Evolutionary conservation across 2,113 vertebrate genomes (phyloP).

Genomic region (Cheilinus undulatus): DNA sequence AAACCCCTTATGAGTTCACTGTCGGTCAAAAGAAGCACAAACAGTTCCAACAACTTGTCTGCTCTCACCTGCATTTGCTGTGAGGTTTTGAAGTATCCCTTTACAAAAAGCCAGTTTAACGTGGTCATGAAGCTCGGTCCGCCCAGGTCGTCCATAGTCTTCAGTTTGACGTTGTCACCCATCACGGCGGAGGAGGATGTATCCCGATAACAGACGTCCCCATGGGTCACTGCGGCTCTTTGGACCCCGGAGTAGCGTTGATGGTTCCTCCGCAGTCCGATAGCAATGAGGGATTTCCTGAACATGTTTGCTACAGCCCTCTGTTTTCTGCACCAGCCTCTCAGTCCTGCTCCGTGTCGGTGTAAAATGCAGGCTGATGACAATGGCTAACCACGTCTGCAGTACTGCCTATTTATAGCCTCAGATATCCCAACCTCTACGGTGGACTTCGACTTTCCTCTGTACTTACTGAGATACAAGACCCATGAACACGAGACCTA

Average conservation of each 20-base stretch:
- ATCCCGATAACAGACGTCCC: not conserved
- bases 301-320: conserved; percentile 53
- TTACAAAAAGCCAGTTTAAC: conserved; percentile 81
- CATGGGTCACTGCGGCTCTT: not conserved
- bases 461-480: not conserved
- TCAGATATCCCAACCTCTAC: not conserved
- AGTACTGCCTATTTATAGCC: not conserved
- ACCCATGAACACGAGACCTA: not conserved
- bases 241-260: not conserved
- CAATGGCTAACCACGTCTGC: not conserved
- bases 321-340: not conserved
- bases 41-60: not conserved
- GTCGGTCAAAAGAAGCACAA: not conserved
- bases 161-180: conserved; percentile 42
- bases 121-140: conserved; percentile 75
- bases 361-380: not conserved
- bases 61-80: conserved; percentile 82
- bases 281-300: conserved; percentile 13
- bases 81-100: conserved; percentile 75
- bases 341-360: not conserved
- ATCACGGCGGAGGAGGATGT: conserved; percentile 14
- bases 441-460: conserved; percentile 28
- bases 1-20: not conserved
- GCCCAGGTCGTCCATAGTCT: conserved; percentile 73
- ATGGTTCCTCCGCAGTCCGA: conserved; percentile 10